Conservation (phyloP, 1,140 invertebrate genomes). For the Drosophila navojoa region DNA sequence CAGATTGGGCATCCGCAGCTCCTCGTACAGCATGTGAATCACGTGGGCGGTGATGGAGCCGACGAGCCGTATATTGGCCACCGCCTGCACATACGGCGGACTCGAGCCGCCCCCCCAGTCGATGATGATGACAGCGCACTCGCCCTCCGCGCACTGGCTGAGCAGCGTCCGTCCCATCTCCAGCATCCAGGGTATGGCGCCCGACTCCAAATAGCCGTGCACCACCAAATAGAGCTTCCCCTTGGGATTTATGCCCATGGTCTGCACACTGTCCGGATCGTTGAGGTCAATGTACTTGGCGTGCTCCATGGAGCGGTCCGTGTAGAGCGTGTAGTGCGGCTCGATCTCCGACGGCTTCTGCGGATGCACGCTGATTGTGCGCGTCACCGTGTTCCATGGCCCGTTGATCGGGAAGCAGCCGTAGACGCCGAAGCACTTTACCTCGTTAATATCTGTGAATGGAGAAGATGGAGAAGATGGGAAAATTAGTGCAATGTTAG, state of each 20-base stretch:
- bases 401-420: constrained; percentile 93
- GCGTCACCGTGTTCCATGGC: constrained; percentile 90
- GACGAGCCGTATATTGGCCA: constrained; percentile 94
- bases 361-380: constrained; percentile 92
- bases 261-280: constrained; percentile 86
- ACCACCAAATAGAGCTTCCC: constrained; percentile 90
- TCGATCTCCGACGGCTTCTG: constrained; percentile 85
- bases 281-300: constrained; percentile 87
- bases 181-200: constrained; percentile 87
- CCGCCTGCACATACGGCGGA: constrained; percentile 95
- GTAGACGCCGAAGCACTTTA: constrained; percentile 90
- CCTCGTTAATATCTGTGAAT: constrained; percentile 83
- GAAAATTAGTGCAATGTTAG: not conserved
- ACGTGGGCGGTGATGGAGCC: constrained; percentile 92
- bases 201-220: constrained; percentile 94
- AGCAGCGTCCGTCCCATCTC: constrained; percentile 86
- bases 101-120: constrained; percentile 94
- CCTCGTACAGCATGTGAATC: constrained; percentile 85
- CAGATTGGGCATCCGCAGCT: constrained; percentile 85
- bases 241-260: constrained; percentile 86
- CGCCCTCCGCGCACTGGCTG: constrained; percentile 87
- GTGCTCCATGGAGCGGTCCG: constrained; percentile 84
- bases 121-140: constrained; percentile 90
- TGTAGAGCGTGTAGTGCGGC: constrained; percentile 86
- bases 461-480: too few species aligned